These are phyloP conservation scores for Malachius bipustulatus DNA, from an alignment of 2,888 invertebrate species.

Conservation along the genomic window DNA sequence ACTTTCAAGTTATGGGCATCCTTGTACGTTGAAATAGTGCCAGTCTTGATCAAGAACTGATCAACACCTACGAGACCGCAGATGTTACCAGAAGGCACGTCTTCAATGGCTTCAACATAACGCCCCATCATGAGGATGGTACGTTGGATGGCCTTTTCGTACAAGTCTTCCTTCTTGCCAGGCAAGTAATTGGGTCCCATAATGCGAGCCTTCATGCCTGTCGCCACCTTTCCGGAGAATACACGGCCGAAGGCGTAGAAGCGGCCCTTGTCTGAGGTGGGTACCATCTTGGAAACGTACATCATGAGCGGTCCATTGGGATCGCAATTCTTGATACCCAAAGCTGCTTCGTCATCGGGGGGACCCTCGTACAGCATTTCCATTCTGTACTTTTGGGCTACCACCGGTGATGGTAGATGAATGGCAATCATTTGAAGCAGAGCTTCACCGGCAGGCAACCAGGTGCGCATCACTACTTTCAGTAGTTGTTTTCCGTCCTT, in stretches of 20 bases:
- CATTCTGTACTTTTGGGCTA: conserved; percentile 98
- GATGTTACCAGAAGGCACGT: conserved; percentile 97
- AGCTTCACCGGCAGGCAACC: conserved; percentile 99
- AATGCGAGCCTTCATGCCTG: conserved; percentile 90
- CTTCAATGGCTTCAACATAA: conserved; percentile 98
- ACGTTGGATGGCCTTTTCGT: conserved; percentile 98
- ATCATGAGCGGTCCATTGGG: conserved; percentile 98
- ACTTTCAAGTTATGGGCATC: conserved; percentile 99
- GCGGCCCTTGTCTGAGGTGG: conserved; percentile 98
- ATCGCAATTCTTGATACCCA: conserved; percentile 63
- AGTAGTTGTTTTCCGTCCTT: conserved; percentile 92
- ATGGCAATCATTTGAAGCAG: conserved; percentile 99
- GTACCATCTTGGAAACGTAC: conserved; percentile 99
- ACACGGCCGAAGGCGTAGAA: conserved; percentile 99
- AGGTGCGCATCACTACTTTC: conserved; percentile 97
- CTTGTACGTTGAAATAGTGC: conserved; percentile 97
- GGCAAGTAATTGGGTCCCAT: conserved; percentile 98
- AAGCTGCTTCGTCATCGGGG: conserved; percentile 79
- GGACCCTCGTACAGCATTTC: conserved; percentile 99
- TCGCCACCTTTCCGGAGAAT: conserved; percentile 85
- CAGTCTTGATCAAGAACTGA: conserved; percentile 98
- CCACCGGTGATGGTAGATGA: conserved; percentile 97
- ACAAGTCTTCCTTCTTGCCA: conserved; percentile 98
- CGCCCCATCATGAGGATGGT: conserved; percentile 99
- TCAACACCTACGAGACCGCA: conserved; percentile 99